These are phyloP conservation scores for Megaleporinus macrocephalus DNA, from an alignment of 2,113 vertebrate species.

Conservation along the genomic window DNA sequence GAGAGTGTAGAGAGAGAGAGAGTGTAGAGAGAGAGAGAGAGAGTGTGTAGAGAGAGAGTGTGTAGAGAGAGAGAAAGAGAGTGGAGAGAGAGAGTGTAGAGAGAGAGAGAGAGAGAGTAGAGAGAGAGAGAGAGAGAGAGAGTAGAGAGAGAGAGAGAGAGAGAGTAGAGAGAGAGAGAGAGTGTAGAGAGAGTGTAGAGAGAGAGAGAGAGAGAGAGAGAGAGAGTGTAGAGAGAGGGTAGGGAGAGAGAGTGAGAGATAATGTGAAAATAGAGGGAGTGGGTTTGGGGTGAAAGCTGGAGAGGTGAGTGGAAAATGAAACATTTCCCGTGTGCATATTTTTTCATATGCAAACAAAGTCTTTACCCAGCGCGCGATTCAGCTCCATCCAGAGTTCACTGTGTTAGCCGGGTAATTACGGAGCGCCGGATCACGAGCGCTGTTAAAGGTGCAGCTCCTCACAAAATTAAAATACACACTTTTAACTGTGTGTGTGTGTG, in stretches of 20 bases:
- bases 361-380: neutral
- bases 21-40: constrained; percentile 20
- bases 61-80: constrained; percentile 60
- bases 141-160: constrained; percentile 55
- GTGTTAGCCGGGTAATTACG: too few species aligned
- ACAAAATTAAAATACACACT: too few species aligned
- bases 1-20: constrained; percentile 58
- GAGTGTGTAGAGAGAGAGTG: neutral
- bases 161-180: constrained; percentile 32
- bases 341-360: constrained; percentile 32
- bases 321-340: constrained; percentile 25
- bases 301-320: constrained; percentile 25
- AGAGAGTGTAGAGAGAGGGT: constrained; percentile 28
- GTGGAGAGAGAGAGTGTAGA: constrained; percentile 5
- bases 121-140: constrained; percentile 36
- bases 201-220: neutral
- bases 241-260: constrained; percentile 7
- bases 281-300: constrained; percentile 9
- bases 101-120: too few species aligned
- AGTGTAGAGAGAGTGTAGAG: neutral
- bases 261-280: neutral
- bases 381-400: too few species aligned
- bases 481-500: too few species aligned
- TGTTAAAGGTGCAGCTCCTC: too few species aligned
- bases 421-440: too few species aligned